Evolutionary conservation across 2,797 vertebrate species (phyloP), one percentile per base, ranked within the genome.

Genomic region (Oreortyx pictus): DNA sequence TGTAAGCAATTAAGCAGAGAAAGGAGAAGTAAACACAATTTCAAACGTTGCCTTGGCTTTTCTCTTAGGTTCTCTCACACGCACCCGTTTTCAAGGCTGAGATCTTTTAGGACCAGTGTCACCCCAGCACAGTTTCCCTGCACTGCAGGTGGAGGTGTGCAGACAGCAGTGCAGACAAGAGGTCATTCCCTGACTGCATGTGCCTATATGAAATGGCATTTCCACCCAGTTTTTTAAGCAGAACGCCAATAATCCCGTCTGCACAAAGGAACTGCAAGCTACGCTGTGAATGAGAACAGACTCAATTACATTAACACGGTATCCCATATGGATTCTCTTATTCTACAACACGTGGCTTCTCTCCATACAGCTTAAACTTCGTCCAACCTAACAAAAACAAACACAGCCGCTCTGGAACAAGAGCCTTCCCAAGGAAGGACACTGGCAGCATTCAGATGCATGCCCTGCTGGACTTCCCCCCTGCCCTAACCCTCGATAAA

Each of bases 401-500:
- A 75, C n/a, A 12, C 35, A 33, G 46, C 14, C 2, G 15, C 59
- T 56, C 72, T 37, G 68, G 18, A 56, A 4, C 7, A 66, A 54
- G 44, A 67, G 18, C 18, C 62, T 49, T 24, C 2, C 0, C 0
- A 1, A 27, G 0, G 15, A 75, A 31, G 29, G 39, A 50, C 27
- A 29, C 35, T 37, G 29, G 27, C 52, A 80, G 39, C 4, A 2
- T 27, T 59, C 7, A 52, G 12, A 44, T 31, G 10, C 0, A 11
- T 0, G 4, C 43, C 49, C 49, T 60, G 29, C 15, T 14, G 4
- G 6, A 4, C 49, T 18, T 14, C n/a, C 9, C 9, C 9, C 46
- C 2, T 31, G 27, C 52, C 31, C 1, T 17, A 60, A 67, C 72
- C 31, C 81, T 15, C n/a, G 47, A 1, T 5, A 23, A 52, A 74